Percentiles rank a stretch among this genome's conserved stretches.
These are phyloP conservation scores for Drosophila subpulchrella DNA, from an alignment of 1,140 invertebrate genomes.

Conservation along the genomic window DNA sequence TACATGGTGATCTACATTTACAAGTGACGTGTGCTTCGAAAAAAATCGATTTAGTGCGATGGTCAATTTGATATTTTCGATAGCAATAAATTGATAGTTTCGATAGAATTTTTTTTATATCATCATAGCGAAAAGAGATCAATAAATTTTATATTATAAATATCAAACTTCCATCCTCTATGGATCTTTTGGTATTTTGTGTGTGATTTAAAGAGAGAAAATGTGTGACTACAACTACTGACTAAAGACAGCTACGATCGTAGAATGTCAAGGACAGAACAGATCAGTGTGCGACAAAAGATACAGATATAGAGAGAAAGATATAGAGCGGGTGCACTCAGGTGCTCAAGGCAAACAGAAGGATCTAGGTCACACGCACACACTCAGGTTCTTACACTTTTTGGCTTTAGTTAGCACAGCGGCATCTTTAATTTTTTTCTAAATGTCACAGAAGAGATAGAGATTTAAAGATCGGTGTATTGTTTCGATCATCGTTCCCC, in stretches of 20 bases:
- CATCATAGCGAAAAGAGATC: no score
- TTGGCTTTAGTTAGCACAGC: conserved; percentile 76
- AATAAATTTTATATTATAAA: neutral
- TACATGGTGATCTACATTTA: conserved; percentile 41
- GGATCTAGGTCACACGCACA: conserved; percentile 54
- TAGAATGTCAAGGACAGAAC: conserved; percentile 22
- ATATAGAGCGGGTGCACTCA: conserved; percentile 47
- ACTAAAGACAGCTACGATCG: conserved; percentile 44
- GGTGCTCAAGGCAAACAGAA: conserved; percentile 53
- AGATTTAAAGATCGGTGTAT: conserved; percentile 30
- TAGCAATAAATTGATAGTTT: neutral
- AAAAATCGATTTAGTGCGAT: neutral
- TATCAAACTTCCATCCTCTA: conserved; percentile 13
- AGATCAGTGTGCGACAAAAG: conserved; percentile 43
- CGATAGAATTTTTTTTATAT: neutral
- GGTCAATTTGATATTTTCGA: conserved; percentile 7
- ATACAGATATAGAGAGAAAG: conserved; percentile 20
- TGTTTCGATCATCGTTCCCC: conserved; percentile 10
- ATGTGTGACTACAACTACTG: conserved; percentile 29
- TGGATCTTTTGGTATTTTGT: neutral
- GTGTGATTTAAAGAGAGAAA: conserved; percentile 11
- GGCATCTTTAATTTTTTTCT: conserved; percentile 84
- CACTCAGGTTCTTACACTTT: conserved; percentile 79
- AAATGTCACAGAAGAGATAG: conserved; percentile 41
- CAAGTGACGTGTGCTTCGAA: conserved; percentile 21